These are phyloP conservation scores for Tragelaphus scriptus DNA, from an alignment of 2,113 vertebrate species.

Conservation along the genomic window DNA sequence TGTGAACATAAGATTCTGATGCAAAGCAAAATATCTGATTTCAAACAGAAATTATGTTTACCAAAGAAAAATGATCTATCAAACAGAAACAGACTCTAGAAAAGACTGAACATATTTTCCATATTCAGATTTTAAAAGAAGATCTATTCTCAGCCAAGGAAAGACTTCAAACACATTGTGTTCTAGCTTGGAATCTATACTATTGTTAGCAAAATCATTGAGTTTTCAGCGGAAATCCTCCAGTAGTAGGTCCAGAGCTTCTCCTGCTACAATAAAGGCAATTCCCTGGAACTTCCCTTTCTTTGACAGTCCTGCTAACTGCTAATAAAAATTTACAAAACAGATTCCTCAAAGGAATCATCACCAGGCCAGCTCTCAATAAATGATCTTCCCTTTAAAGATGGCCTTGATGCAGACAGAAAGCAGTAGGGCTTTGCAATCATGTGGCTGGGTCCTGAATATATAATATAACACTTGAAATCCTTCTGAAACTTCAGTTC, in stretches of 20 bases:
- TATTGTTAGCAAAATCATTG: not conserved
- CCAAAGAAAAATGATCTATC: slow-evolving; percentile 14
- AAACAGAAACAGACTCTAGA: not conserved
- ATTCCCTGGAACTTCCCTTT: not conserved
- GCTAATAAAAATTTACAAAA: not conserved
- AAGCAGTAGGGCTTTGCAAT: not conserved
- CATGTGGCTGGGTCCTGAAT: not conserved
- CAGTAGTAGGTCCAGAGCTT: not conserved
- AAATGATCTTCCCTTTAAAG: not conserved
- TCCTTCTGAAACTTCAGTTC: not conserved
- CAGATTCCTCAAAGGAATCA: not conserved
- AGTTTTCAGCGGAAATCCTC: not conserved
- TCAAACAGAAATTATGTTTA: slow-evolving; percentile 43
- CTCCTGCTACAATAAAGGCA: not conserved
- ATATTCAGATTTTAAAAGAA: not conserved
- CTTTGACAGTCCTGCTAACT: not conserved
- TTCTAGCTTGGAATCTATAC: not conserved
- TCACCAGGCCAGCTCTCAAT: not conserved
- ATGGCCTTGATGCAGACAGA: not conserved
- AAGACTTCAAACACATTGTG: not conserved
- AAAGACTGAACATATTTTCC: not conserved
- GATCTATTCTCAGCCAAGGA: not conserved
- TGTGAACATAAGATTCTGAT: not conserved
- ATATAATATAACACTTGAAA: not conserved
- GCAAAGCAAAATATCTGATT: slow-evolving; percentile 38